Conservation (phyloP, 2,888 invertebrate species). For the Polyploca ridens region DNA sequence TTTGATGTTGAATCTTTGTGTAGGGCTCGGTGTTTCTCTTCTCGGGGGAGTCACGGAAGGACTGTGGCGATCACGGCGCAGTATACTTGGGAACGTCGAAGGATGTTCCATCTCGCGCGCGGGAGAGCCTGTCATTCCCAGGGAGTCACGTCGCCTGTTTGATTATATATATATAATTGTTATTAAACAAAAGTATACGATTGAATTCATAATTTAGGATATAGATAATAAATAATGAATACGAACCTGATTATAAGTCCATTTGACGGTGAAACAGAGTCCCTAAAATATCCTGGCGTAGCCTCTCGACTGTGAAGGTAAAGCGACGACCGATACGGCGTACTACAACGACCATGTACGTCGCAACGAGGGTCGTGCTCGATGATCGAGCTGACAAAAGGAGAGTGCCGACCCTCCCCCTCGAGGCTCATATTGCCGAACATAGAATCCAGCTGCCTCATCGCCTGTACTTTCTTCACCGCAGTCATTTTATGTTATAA, state of each 20-base stretch:
- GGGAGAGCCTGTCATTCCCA: conserved; percentile 83
- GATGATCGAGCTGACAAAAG: conserved; percentile 79
- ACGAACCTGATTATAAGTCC: conserved; percentile 78
- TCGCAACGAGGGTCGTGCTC: conserved; percentile 87
- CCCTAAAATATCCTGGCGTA: conserved; percentile 85
- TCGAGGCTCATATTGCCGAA: conserved; percentile 88
- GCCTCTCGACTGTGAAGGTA: conserved; percentile 78
- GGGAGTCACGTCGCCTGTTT: conserved; percentile 85
- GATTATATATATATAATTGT: conserved; percentile 21
- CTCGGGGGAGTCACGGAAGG: conserved; percentile 77
- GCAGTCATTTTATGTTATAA: conserved; percentile 67
- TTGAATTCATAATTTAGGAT: conserved; percentile 16
- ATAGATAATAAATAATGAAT: conserved; percentile 26
- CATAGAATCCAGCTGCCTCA: conserved; percentile 89
- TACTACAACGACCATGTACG: conserved; percentile 86
- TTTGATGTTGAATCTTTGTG: conserved; percentile 65
- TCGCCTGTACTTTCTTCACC: conserved; percentile 87
- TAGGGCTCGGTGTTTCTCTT: conserved; percentile 78
- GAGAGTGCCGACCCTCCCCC: conserved; percentile 71
- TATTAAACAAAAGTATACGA: conserved; percentile 17
- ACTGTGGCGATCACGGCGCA: conserved; percentile 85
- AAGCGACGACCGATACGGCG: conserved; percentile 74
- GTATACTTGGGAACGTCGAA: conserved; percentile 87
- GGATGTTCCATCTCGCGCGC: conserved; percentile 87
- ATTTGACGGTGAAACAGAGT: conserved; percentile 76